Evolutionary conservation across 2,113 vertebrate genomes (phyloP).

Genomic region (Elanoides forficatus): DNA sequence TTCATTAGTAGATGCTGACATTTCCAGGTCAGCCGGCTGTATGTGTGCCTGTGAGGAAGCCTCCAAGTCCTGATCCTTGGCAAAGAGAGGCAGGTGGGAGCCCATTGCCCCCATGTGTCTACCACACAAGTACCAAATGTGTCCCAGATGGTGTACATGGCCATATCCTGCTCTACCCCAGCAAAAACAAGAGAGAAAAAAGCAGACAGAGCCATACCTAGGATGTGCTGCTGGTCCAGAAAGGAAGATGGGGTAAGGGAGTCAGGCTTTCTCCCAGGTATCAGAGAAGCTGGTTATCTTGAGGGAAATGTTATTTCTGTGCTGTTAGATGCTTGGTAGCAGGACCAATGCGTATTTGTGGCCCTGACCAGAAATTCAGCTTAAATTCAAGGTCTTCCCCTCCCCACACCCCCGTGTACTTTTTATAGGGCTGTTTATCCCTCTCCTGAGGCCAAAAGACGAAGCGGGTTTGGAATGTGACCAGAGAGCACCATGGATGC

Average conservation of each 20-base stretch:
- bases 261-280: neutral
- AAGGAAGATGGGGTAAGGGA: neutral
- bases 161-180: neutral
- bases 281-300: neutral
- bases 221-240: neutral
- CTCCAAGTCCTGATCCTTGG: neutral
- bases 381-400: constrained; percentile 29
- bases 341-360: neutral
- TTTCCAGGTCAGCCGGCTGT: neutral
- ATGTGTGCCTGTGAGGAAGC: neutral
- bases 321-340: neutral
- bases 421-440: constrained; percentile 50
- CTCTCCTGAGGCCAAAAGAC: neutral
- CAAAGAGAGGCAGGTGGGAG: neutral
- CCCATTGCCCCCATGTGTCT: rapidly evolving
- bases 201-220: neutral
- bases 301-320: neutral
- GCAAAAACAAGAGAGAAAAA: neutral
- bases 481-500: neutral
- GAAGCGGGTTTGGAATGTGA: constrained; percentile 7
- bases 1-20: neutral
- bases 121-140: neutral
- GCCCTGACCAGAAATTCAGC: neutral
- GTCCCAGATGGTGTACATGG: neutral
- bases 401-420: constrained; percentile 4